Percentiles rank a stretch among this genome's conserved stretches.
Evolutionary conservation across 2,113 vertebrate species (phyloP).

Genomic region (Sorex araneus): DNA sequence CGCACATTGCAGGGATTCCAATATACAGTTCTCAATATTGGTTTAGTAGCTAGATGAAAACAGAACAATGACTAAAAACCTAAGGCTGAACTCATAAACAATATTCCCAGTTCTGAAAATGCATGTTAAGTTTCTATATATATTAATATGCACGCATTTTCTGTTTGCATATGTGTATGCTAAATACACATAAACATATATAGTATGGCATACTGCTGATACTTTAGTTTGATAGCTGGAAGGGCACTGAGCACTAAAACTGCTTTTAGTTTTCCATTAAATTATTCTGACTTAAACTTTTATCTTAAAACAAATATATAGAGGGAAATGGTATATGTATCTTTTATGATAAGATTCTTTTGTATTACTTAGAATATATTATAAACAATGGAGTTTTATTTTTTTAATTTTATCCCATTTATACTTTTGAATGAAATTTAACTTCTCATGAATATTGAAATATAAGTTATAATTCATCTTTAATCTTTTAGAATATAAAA

Average conservation of each 20-base stretch:
- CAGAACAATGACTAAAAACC: not conserved
- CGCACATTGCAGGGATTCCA: no score
- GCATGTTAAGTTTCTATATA: not conserved
- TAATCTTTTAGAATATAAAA: not conserved
- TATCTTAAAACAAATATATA: not conserved
- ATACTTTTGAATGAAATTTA: not conserved
- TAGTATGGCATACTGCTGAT: not conserved
- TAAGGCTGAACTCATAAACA: not conserved
- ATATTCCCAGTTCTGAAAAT: not conserved
- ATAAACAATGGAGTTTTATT: not conserved
- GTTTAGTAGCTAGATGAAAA: not conserved
- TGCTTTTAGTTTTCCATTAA: conserved; percentile 44
- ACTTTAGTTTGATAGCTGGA: not conserved
- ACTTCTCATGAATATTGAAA: conserved; percentile 15
- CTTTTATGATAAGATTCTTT: not conserved
- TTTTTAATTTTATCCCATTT: conserved; percentile 32
- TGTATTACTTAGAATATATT: not conserved
- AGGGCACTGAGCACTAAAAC: not conserved
- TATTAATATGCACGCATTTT: not conserved
- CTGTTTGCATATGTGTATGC: no score
- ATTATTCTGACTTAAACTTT: not conserved
- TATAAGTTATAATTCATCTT: conserved; percentile 7
- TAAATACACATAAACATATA: not conserved
- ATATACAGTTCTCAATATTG: not conserved
- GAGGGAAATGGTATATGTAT: not conserved